Percentiles rank a stretch among this genome's conserved stretches.
These are phyloP conservation scores for Aviceda subcristata DNA, from an alignment of 2,113 vertebrate species.

Conservation along the genomic window DNA sequence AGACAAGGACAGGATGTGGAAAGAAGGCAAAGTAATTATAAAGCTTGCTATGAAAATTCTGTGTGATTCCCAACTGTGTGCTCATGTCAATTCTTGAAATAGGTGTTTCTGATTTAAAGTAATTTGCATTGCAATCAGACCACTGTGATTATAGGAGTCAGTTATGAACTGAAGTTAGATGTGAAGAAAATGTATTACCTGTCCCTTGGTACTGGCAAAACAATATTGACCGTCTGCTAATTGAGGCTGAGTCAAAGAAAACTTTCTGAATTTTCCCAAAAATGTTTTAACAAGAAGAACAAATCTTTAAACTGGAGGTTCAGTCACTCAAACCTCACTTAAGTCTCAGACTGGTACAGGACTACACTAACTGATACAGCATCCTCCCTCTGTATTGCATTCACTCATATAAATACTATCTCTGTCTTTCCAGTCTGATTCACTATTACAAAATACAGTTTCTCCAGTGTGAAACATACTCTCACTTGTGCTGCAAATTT, in stretches of 20 bases:
- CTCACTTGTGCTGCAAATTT: background rate
- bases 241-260: background rate
- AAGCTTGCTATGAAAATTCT: background rate
- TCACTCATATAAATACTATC: background rate
- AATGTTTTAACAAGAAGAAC: background rate
- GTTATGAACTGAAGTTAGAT: background rate
- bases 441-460: fast-evolving
- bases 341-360: background rate
- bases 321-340: background rate
- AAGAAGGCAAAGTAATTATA: background rate
- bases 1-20: background rate
- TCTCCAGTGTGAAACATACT: background rate
- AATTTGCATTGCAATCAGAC: background rate
- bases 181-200: background rate
- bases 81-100: background rate
- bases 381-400: background rate
- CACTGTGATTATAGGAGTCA: background rate
- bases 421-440: background rate
- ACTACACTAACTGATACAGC: fast-evolving
- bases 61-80: background rate
- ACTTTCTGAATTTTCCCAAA: background rate
- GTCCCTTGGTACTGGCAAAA: background rate
- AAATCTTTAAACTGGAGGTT: background rate
- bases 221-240: background rate
- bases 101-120: background rate